phyloP scores from a whole-genome alignment of 37 sponge, comb jelly and placozoan species.

The Tethya wilhelma region DNA sequence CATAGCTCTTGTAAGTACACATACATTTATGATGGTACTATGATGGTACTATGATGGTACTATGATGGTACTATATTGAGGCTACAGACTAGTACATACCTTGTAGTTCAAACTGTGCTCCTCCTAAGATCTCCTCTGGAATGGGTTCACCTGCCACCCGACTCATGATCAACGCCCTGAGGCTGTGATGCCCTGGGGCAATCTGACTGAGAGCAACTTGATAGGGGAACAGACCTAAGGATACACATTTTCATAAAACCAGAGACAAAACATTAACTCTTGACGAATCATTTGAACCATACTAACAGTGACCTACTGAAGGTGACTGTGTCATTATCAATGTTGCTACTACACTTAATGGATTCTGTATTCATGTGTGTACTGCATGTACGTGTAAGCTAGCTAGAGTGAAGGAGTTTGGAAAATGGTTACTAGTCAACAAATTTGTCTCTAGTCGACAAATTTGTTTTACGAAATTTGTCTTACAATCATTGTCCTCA shows the following conservation, averaged over 20 bases:
- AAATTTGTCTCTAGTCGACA: no score
- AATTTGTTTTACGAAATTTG: not conserved
- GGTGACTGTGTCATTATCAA: not conserved
- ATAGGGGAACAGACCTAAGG: not conserved
- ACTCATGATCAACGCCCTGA: not conserved
- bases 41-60: no score
- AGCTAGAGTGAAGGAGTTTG: not conserved
- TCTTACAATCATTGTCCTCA: constrained; percentile 2
- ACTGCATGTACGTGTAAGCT: not conserved
- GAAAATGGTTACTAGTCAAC: not conserved
- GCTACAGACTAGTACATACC: not conserved
- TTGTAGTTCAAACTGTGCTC: not conserved
- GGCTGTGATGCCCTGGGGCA: not conserved
- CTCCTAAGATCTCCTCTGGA: not conserved
- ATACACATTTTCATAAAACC: not conserved
- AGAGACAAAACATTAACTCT: not conserved
- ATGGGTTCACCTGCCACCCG: not conserved
- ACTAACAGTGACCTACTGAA: not conserved
- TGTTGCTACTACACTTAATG: not conserved
- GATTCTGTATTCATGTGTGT: not conserved
- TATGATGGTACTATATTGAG: no score
- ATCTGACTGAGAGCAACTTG: not conserved
- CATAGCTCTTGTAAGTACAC: no score
- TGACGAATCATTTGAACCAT: not conserved
- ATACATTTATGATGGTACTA: no score